Base-by-base conservation (phyloP, 2,797 vertebrate genomes). In the Tamandua tetradactyla region DNA sequence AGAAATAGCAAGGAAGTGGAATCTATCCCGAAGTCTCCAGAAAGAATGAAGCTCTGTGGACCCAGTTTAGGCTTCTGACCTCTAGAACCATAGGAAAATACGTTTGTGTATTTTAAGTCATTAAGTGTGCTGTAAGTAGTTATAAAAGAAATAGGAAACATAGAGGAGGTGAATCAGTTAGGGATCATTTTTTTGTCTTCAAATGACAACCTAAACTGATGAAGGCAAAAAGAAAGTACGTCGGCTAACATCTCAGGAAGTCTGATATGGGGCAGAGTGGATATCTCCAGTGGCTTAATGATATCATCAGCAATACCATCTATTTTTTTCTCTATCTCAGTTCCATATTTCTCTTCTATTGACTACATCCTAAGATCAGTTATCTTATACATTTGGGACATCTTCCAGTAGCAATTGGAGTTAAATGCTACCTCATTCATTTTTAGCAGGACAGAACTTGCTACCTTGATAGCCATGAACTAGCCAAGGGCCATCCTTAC, bases 351-450 rank as follows among this genome's bases (percentile, higher is more conserved):
- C 68, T 86, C 4, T 66, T 86, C 32, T 52, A 10, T 85, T 81
- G 27, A 22, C 27, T 94, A 93, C 59, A 68, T 90, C 82, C 61
- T 74, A 74, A 94, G 25, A 75, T 25, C 22, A 64, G 22, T 69
- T 81, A 17, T 15, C 55, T 92, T 78, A 66, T 52, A 80, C 76
- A 83, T 35, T 69, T 86, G 59, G 35, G 78, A 95, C 88, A 68
- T 10, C 64, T 87, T 20, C 62, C 62, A 85, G 57, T 32, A 93
- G 57, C 35, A 88, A 86, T 5, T 82, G 59, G 7, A 91, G 47
- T 92, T 93, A 87, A 87, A 79, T 68, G 55, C 30, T 74, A 78
- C 32, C 69, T 79, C 87, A 32, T 64, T 95, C 42, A 57, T 80
- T 86, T 85, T 86, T 42, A 92, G 64, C 3, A 83, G 12, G 32